Conservation (phyloP, 2,888 invertebrate genomes). For the Platerodrilus igneus region DNA sequence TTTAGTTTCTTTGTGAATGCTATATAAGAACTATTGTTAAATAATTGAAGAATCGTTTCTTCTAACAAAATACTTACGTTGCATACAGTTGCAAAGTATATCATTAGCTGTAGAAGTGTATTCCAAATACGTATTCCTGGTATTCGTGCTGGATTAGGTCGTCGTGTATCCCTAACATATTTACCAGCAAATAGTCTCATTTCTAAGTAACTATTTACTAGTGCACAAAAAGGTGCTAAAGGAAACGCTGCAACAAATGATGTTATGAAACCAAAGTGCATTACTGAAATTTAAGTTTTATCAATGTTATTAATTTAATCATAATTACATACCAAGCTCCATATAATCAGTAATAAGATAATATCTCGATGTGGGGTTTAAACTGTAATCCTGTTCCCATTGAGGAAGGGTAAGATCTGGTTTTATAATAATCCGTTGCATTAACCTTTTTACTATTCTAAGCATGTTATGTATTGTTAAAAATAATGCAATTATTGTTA, state of each 20-base stretch:
- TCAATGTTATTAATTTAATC: neutral
- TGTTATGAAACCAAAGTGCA: slow-evolving; percentile 63
- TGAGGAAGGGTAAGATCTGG: slow-evolving; percentile 30
- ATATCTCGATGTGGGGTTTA: slow-evolving; percentile 36
- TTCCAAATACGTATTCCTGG: slow-evolving; percentile 39
- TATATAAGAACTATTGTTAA: neutral
- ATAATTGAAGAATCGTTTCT: slow-evolving; percentile 1
- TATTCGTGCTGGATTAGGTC: slow-evolving; percentile 33
- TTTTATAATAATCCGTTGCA: slow-evolving; percentile 7
- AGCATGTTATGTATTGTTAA: no score
- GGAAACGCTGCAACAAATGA: slow-evolving; percentile 64
- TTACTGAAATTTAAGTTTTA: slow-evolving; percentile 45
- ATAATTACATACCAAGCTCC: slow-evolving; percentile 38
- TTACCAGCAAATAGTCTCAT: slow-evolving; percentile 45
- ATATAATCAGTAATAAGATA: slow-evolving; percentile 40
- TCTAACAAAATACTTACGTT: slow-evolving; percentile 34
- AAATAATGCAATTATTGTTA: no score
- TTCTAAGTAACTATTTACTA: slow-evolving; percentile 60
- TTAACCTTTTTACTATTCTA: no score
- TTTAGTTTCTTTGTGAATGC: no score
- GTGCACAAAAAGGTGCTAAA: slow-evolving; percentile 59
- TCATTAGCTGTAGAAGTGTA: slow-evolving; percentile 37
- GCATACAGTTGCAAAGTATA: slow-evolving; percentile 37
- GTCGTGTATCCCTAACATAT: slow-evolving; percentile 30
- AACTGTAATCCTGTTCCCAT: slow-evolving; percentile 44